phyloP scores from a whole-genome alignment of 2,888 invertebrate genomes.

The Leucania comma region DNA sequence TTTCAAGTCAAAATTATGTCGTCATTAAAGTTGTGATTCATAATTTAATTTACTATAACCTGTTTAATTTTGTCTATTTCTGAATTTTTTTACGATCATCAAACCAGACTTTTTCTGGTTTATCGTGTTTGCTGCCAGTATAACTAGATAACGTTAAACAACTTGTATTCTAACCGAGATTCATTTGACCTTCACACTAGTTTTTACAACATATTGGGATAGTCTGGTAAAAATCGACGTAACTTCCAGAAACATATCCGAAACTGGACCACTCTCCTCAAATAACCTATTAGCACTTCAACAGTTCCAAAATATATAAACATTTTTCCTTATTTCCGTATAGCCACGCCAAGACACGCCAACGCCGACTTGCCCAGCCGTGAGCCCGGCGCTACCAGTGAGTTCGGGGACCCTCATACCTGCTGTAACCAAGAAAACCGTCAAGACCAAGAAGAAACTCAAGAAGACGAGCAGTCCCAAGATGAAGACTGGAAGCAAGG shows the following conservation, averaged over 20 bases:
- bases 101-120: background rate
- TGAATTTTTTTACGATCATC: no score
- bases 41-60: background rate
- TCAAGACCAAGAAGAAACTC: constrained; percentile 78
- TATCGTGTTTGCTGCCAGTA: background rate
- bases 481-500: constrained; percentile 77
- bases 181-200: background rate
- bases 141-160: background rate
- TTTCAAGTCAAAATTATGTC: background rate
- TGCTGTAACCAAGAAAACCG: constrained; percentile 72
- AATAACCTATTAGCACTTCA: constrained; percentile 19
- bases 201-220: background rate
- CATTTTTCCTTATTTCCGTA: constrained; percentile 24
- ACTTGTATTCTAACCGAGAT: background rate
- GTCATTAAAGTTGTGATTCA: background rate
- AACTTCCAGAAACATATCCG: constrained; percentile 9
- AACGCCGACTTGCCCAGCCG: constrained; percentile 81
- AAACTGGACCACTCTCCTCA: constrained; percentile 20
- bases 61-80: background rate
- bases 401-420: constrained; percentile 82
- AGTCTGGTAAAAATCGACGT: background rate
- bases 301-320: constrained; percentile 24
- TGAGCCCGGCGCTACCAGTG: constrained; percentile 84
- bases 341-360: constrained; percentile 82
- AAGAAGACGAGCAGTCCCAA: constrained; percentile 71